Percentiles rank a stretch among this genome's conserved stretches.
Evolutionary conservation across 2,888 invertebrate species (phyloP).

Genomic region (Odontocerum albicorne): DNA sequence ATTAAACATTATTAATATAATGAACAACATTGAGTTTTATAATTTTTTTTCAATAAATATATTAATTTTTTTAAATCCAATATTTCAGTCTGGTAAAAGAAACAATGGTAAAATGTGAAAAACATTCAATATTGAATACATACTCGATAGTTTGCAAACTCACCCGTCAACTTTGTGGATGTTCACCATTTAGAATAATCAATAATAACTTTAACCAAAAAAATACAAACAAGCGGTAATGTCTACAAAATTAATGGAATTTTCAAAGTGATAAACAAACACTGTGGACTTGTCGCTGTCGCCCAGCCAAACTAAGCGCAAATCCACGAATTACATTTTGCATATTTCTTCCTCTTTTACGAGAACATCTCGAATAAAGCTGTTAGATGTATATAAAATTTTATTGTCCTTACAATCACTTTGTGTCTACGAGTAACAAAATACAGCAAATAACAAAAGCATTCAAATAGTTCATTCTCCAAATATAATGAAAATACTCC

Average conservation of each 20-base stretch:
- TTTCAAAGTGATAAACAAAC: too few species aligned
- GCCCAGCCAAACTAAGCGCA: conserved; percentile 19
- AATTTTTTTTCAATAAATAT: conserved; percentile 15
- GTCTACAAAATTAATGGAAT: not conserved
- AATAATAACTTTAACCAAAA: too few species aligned
- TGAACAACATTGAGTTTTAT: conserved; percentile 27
- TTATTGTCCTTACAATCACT: conserved; percentile 31
- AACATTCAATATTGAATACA: conserved; percentile 20
- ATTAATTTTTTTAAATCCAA: conserved; percentile 9
- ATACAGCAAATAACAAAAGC: not conserved
- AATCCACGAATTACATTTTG: not conserved
- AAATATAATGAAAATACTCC: too few species aligned
- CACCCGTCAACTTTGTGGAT: conserved; percentile 23
- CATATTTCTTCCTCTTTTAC: not conserved
- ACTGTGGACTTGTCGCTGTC: too few species aligned
- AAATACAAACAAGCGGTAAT: too few species aligned
- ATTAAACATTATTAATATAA: conserved; percentile 16
- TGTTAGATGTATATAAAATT: conserved; percentile 22
- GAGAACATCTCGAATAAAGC: conserved; percentile 8
- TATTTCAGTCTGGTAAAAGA: conserved; percentile 11
- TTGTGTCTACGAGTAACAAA: too few species aligned
- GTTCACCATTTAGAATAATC: too few species aligned
- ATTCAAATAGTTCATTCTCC: not conserved
- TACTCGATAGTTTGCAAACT: conserved; percentile 22
- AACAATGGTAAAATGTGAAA: not conserved